phyloP scores from a whole-genome alignment of 2,797 vertebrate genomes.

The Hylomyscus alleni region DNA sequence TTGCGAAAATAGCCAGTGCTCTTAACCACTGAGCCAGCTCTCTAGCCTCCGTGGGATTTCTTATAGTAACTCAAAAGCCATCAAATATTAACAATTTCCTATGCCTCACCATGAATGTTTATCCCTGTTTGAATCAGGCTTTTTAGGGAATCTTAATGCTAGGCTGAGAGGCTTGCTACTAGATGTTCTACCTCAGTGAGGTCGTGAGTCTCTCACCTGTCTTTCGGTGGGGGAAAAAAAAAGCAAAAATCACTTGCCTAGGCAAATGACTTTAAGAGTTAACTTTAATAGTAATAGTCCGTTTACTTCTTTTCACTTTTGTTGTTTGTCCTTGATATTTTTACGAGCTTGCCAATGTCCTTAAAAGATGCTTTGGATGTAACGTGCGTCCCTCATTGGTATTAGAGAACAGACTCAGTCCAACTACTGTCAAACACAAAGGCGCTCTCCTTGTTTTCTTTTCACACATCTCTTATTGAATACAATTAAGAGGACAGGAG shows the following conservation, averaged over 20 bases:
- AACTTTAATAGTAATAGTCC: neutral
- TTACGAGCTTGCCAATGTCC: neutral
- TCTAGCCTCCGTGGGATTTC: neutral
- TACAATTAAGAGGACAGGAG: neutral
- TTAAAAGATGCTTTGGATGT: neutral
- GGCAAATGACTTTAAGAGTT: neutral
- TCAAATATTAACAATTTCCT: neutral
- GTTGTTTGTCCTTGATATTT: neutral
- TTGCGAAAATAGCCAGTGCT: neutral
- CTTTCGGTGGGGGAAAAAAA: neutral
- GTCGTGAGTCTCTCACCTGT: neutral
- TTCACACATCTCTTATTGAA: neutral
- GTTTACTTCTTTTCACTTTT: neutral
- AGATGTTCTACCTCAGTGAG: neutral
- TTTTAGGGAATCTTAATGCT: neutral
- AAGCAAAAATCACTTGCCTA: neutral
- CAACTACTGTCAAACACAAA: neutral
- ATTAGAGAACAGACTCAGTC: neutral
- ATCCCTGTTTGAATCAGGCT: neutral
- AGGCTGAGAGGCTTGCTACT: neutral
- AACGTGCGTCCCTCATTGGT: neutral
- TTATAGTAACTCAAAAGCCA: neutral
- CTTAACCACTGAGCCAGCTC: neutral
- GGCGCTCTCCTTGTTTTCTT: neutral
- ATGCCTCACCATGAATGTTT: neutral